Evolutionary conservation across 2,113 vertebrate species (phyloP), one percentile per base, ranked within the genome.

Genomic region (Benitochromis conjunctus): DNA sequence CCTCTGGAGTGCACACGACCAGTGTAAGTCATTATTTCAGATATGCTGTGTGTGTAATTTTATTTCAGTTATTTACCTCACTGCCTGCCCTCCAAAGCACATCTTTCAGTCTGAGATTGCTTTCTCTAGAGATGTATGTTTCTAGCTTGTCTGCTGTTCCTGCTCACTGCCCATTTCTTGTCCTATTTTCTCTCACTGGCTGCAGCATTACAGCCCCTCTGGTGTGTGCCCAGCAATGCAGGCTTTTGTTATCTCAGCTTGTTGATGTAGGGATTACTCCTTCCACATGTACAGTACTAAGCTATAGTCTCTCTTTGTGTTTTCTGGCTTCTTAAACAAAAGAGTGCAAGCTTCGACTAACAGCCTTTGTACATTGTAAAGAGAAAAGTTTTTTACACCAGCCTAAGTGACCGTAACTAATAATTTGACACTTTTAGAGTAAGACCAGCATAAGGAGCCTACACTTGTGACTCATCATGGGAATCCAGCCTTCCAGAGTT

Each of bases 1-100:
- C 83, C 64, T 86, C 56, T 74, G 24, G 16, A 89, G 88, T 34
- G 16, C 69, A 34, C 82, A 66, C 21, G 85, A 79, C 58, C 56
- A 69, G 14, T 89, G 62, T 77, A 69, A 69, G 26, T n/a, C 7
- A 21, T 41, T 69, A 2, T 69, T 69, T 69, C n/a, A 48, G 41
- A 46, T 71, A 46, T 18, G 14, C 66, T 48, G n/a, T 4, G 1
- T 5, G 36, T 74, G 9, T 29, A 3, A 1, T 62, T 62, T 34
- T 34, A 18, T 29, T 34, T 19, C 9, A 71, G 14, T 57, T 51
- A 21, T 79, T 82, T 57, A 18, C 34, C 41, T 24, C 12, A 7
- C 38, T 3, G 14, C 26, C 9, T 19, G 26, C 31, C 24, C 34
- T 9, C 29, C 9, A 2, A 19, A 74, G 18, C 41, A 1, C 66